Evolutionary conservation across 2,113 vertebrate species (phyloP).

Genomic region (Ceyx cyanopectus): DNA sequence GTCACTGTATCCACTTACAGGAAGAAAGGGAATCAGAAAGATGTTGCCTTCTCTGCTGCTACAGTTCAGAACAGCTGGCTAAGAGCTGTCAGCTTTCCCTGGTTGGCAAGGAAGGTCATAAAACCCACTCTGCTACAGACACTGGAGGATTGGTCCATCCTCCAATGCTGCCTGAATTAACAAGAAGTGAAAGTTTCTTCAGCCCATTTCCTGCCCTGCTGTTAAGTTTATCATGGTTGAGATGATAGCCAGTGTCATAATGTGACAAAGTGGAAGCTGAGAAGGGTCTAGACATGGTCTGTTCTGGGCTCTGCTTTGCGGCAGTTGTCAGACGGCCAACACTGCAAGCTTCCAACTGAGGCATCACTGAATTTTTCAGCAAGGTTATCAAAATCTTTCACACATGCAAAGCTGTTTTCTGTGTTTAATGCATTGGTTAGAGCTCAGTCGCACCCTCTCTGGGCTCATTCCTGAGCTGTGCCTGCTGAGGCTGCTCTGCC

Average conservation of each 20-base stretch:
- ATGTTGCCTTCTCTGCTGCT: background rate
- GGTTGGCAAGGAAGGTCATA: background rate
- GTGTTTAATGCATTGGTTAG: accelerated
- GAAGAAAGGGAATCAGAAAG: background rate
- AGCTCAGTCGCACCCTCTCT: background rate
- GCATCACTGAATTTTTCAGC: background rate
- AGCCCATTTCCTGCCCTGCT: background rate
- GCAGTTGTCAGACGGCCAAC: background rate
- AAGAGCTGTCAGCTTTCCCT: background rate
- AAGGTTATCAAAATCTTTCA: background rate
- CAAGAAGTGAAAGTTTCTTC: background rate
- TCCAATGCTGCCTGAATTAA: background rate
- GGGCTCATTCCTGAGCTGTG: background rate
- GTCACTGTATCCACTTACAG: background rate
- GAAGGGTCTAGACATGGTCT: constrained; percentile 19
- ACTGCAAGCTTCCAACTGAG: background rate
- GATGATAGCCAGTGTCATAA: background rate
- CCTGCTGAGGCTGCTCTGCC: background rate
- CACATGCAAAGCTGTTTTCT: background rate
- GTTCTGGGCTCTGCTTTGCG: background rate
- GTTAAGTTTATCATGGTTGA: background rate
- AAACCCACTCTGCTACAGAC: background rate
- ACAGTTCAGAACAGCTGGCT: background rate
- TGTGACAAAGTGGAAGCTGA: background rate
- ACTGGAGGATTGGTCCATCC: background rate